phyloP scores from a whole-genome alignment of 2,113 vertebrate genomes.

The Colaptes auratus region DNA sequence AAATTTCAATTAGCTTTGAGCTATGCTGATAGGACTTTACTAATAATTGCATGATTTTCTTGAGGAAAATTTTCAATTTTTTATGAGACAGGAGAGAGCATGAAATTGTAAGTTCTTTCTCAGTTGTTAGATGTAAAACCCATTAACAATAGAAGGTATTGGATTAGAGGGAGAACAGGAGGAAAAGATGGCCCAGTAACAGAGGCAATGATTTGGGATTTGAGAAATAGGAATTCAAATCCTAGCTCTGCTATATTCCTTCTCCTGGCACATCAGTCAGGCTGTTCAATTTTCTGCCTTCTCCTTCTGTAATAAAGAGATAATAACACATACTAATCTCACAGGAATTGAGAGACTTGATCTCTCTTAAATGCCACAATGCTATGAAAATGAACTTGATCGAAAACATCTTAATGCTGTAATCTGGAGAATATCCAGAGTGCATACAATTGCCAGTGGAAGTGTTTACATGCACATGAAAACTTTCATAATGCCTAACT shows the following conservation, averaged over 20 bases:
- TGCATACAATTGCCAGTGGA: not conserved
- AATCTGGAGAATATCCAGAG: conserved; percentile 5
- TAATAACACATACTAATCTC: conserved; percentile 42
- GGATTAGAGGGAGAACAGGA: conserved; percentile 5
- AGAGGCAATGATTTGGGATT: not conserved
- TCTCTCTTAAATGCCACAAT: not conserved
- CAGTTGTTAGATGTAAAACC: conserved; percentile 21
- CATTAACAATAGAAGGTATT: not conserved
- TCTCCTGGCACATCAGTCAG: conserved; percentile 13
- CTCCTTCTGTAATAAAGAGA: conserved; percentile 52
- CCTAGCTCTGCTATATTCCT: not conserved
- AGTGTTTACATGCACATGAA: not conserved
- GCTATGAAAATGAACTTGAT: conserved; percentile 13
- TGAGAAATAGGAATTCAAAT: not conserved
- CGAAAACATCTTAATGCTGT: conserved; percentile 11
- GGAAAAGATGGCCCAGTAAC: not conserved
- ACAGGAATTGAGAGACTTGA: conserved; percentile 10
- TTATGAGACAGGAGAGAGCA: not conserved
- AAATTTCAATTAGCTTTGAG: conserved; percentile 49
- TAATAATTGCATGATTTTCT: conserved; percentile 21
- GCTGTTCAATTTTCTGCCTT: conserved; percentile 39
- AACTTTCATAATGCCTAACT: not conserved
- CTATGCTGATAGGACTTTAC: not conserved
- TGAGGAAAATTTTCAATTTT: conserved; percentile 27
- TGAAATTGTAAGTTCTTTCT: not conserved